Base-by-base conservation (phyloP, 2,113 vertebrate species). In the Empidonax traillii region DNA sequence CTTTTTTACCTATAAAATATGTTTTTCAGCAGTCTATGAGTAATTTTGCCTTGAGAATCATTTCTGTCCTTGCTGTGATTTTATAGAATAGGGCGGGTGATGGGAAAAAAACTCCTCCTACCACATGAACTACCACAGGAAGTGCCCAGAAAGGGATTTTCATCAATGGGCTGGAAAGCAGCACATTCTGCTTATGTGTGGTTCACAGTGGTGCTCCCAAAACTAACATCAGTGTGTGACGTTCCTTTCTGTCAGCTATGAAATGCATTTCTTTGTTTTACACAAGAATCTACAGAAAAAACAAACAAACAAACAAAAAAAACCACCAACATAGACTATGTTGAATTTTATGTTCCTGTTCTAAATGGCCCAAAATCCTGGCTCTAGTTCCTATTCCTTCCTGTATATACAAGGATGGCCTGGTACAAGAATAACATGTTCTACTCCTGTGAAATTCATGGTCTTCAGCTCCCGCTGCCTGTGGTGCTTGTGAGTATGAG, bases 221-320 rank as follows among this genome's bases (percentile, higher is more conserved):
- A 33, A 51, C 37, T 62, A 19, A 9, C 23, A 31, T 25, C 27
- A 27, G 12, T 66, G 20, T 7, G 9, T 43, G 43, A 35, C 22
- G 5, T 23, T 71, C 21, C 37, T 86, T 6, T 3, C 20, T 8
- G 16, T 52, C 39, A 82, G 12, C 39, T 12, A 27, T 55, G 19
- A 82, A 78, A 73, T 43, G 1, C 4, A 8, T 63, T 51, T 5
- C 6, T 56, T 56, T 47, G 3, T n/a, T 90, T 83, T 21, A 56
- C 3, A 10, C 30, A 59, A 63, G 4, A 24, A 67, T 35, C 27
- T 41, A 25, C 8, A 2, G 52, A 72, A 56, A 37, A 19, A 3
- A 0, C 2, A 55, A 72, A 52, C 27, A n/a, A n/a, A n/a, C n/a
- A 55, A 72, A 52, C n/a, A 16, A 2, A 0, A 11, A 15, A 24